Evolutionary conservation across 2,888 invertebrate genomes (phyloP).

Genomic region (Megamerina dolium): DNA sequence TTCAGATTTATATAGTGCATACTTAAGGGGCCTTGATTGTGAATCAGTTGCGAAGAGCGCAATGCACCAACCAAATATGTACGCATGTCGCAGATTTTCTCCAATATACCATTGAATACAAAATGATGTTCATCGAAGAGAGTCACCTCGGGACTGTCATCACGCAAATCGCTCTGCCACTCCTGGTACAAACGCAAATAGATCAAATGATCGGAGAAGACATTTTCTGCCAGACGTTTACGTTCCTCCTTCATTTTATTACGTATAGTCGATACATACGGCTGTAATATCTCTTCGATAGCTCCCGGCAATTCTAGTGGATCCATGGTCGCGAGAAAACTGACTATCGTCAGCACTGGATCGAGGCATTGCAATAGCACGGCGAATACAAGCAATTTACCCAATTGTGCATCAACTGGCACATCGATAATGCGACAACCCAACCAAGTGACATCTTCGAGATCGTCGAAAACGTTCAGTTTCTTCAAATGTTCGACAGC

Average conservation of each 20-base stretch:
- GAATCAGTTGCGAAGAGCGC: conserved; percentile 48
- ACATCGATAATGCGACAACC: conserved; percentile 85
- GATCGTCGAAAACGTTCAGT: conserved; percentile 77
- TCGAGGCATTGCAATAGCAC: conserved; percentile 87
- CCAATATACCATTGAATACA: conserved; percentile 78
- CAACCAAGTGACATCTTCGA: conserved; percentile 69
- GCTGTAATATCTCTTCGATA: conserved; percentile 9
- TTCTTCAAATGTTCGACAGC: conserved; percentile 64
- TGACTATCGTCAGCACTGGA: conserved; percentile 85
- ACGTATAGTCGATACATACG: conserved; percentile 36
- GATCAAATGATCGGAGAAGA: conserved; percentile 84
- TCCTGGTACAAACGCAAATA: conserved; percentile 72
- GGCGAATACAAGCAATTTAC: conserved; percentile 84
- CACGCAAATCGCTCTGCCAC: conserved; percentile 61
- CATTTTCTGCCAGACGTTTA: conserved; percentile 63
- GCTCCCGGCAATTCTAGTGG: conserved; percentile 65
- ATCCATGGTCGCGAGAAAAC: conserved; percentile 68
- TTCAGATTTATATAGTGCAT: conserved; percentile 76
- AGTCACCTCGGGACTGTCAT: conserved; percentile 62
- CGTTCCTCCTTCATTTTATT: conserved; percentile 37
- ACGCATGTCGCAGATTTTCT: conserved; percentile 78
- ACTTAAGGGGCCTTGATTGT: conserved; percentile 65
- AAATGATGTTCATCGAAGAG: conserved; percentile 54
- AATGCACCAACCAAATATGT: conserved; percentile 78
- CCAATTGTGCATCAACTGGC: conserved; percentile 82